Conservation (phyloP, 2,888 invertebrate genomes). For the Pogonocherus hispidulus region DNA sequence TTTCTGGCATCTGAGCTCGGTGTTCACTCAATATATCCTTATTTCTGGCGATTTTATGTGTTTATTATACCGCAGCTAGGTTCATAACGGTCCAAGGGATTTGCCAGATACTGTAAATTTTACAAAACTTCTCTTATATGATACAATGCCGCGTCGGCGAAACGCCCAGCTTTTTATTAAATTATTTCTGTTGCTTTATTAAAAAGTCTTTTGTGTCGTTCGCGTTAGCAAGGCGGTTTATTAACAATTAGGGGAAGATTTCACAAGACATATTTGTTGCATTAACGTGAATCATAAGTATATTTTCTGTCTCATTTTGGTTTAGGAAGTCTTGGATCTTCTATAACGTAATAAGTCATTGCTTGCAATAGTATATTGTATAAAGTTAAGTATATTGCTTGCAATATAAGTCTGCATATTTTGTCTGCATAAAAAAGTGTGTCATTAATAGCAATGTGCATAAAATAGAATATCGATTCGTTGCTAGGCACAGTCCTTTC, state of each 20-base stretch:
- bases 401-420: too few relatives aligned
- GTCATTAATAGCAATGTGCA: too few relatives aligned
- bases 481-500: too few relatives aligned
- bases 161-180: constrained; percentile 52
- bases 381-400: too few relatives aligned
- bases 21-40: constrained; percentile 70
- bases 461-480: too few relatives aligned
- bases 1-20: constrained; percentile 62
- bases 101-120: constrained; percentile 66
- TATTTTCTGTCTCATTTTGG: too few relatives aligned
- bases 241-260: constrained; percentile 28
- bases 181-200: constrained; percentile 50
- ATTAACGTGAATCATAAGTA: too few relatives aligned
- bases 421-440: too few relatives aligned
- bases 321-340: too few relatives aligned
- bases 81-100: constrained; percentile 67
- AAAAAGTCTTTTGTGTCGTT: constrained; percentile 41
- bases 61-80: constrained; percentile 69
- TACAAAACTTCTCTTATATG: constrained; percentile 61
- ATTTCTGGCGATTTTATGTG: constrained; percentile 70
- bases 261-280: background rate
- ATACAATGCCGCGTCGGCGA: constrained; percentile 41
- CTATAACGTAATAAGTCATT: too few relatives aligned
- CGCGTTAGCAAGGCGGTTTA: constrained; percentile 19
- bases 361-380: too few relatives aligned